Evolutionary conservation across 2,113 vertebrate species (phyloP), one percentile per base, ranked within the genome.

Genomic region (Neolamprologus fasciatus): DNA sequence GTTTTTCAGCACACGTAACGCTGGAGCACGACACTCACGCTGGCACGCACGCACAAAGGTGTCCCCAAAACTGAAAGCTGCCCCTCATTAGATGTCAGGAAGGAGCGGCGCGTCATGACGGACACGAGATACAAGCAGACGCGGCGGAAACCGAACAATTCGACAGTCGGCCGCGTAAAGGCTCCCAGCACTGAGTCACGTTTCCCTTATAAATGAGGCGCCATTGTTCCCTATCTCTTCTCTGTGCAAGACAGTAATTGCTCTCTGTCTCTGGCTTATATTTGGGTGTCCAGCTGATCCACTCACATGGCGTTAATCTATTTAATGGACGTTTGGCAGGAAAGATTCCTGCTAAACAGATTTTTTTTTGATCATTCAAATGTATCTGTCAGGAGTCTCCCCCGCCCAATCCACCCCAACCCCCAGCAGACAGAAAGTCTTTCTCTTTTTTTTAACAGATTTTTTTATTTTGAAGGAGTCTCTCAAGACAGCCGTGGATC

Each of bases 211-310:
- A 95, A 95, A 94, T 86, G 94, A 94, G 93, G 83, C 85, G 21
- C 90, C 90, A 95, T 96, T 96, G 95, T 95, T 93, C 92, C 89
- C 90, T 90, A 90, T 91, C 90, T 89, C 86, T 81, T 88, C 16
- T 82, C 88, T 86, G 90, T 87, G 89, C 83, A 91, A 84, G 88
- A 92, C 91, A 89, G 91, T 95, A 91, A 93, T 94, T 94, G 93
- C 90, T 93, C 89, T 89, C 89, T 79, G 85, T 94, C 90, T 87
- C 90, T 92, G 91, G 88, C 93, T 96, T 92, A 91, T 94, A 93
- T 93, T 93, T 93, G 91, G 90, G 86, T 90, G 93, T 95, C 92
- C 95, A 94, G 93, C 92, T 95, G 94, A 95, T 95, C 89, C 92
- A 87, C 93, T 94, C 93, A 90, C 94, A 95, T 94, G 93, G 94